Conservation (phyloP, 1,140 invertebrate genomes). For the Eriosoma lanigerum region DNA sequence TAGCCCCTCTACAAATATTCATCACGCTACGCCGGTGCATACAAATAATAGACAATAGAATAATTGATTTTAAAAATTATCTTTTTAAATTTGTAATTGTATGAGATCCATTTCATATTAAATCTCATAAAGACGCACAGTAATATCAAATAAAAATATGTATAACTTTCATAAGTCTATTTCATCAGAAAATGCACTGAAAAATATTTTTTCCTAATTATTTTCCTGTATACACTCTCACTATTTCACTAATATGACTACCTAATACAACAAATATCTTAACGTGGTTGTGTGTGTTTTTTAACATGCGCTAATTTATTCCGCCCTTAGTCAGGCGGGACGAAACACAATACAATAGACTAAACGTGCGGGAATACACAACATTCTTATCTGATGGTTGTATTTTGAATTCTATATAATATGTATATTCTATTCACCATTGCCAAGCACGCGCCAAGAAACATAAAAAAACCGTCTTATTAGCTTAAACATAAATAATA, state of each 20-base stretch:
- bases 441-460: slow-evolving; percentile 35
- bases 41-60: too few relatives aligned
- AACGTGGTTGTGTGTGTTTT: background rate
- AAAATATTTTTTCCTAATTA: too few relatives aligned
- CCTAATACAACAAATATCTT: background rate
- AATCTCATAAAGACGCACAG: too few relatives aligned
- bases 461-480: slow-evolving; percentile 33
- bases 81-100: too few relatives aligned
- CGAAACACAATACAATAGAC: slow-evolving; percentile 34
- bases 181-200: too few relatives aligned
- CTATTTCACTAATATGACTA: background rate
- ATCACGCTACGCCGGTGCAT: too few relatives aligned
- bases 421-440: background rate
- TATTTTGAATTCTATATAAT: background rate
- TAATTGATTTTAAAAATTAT: too few relatives aligned
- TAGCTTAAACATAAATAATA: background rate
- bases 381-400: slow-evolving; percentile 34
- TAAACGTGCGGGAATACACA: slow-evolving; percentile 1
- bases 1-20: too few relatives aligned
- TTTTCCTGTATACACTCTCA: background rate
- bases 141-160: too few relatives aligned
- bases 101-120: too few relatives aligned
- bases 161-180: too few relatives aligned
- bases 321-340: slow-evolving; percentile 38
- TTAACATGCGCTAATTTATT: slow-evolving; percentile 22